Percentiles rank a stretch among this genome's conserved stretches.
These are phyloP conservation scores for Neosilurus hyrtlii DNA, from an alignment of 2,797 vertebrate species.

Conservation along the genomic window DNA sequence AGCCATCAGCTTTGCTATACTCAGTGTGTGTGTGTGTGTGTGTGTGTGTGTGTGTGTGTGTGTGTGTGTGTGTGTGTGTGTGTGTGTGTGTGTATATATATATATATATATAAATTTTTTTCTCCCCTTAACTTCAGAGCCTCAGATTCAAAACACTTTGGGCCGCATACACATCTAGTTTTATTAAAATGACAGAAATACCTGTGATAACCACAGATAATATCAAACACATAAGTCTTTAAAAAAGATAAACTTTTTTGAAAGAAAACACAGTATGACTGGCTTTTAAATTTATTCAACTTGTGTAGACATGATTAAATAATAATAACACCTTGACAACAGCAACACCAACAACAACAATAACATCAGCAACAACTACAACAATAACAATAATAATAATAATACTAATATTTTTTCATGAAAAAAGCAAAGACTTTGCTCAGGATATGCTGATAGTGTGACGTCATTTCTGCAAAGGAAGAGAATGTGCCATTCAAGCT, in stretches of 20 bases:
- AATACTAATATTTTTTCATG: not conserved
- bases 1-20: too few relatives aligned
- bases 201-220: too few relatives aligned
- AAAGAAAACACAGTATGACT: not conserved
- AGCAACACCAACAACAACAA: too few relatives aligned
- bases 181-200: not conserved
- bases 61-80: too few relatives aligned
- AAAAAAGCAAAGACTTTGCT: not conserved
- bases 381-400: not conserved
- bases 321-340: not conserved
- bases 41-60: too few relatives aligned
- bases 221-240: not conserved
- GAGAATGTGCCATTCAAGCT: slow-evolving; percentile 4
- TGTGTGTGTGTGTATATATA: not conserved
- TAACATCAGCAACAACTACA: too few relatives aligned
- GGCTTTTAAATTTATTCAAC: not conserved
- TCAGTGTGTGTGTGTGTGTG: too few relatives aligned
- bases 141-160: not conserved
- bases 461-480: not conserved
- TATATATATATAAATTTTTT: not conserved
- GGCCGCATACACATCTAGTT: not conserved
- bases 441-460: not conserved
- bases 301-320: not conserved
- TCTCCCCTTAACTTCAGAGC: too few relatives aligned
- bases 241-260: not conserved